phyloP scores from a whole-genome alignment of 2,797 vertebrate genomes.

The Hippocampus kuda region DNA sequence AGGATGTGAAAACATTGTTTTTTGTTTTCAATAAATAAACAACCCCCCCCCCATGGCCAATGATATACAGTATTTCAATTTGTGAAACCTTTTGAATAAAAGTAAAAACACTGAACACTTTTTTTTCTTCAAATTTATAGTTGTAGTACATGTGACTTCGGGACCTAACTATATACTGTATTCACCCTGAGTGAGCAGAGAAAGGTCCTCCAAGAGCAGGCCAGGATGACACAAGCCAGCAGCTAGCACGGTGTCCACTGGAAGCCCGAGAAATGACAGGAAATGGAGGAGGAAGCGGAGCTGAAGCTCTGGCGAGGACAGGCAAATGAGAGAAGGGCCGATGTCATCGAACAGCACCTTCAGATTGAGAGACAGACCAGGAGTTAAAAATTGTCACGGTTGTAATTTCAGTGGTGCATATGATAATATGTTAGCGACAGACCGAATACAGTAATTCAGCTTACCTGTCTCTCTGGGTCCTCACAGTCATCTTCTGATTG shows the following conservation, averaged over 20 bases:
- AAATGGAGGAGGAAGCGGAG: conserved; percentile 72
- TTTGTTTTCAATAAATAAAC: too few relatives aligned
- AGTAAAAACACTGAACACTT: too few relatives aligned
- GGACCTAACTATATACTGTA: neutral
- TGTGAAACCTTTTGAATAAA: too few relatives aligned
- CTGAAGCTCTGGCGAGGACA: conserved; percentile 68
- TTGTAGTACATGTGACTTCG: too few relatives aligned
- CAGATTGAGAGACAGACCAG: neutral
- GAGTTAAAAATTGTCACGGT: neutral
- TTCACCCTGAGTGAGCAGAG: conserved; percentile 67
- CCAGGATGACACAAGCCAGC: conserved; percentile 58
- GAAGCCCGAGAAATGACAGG: conserved; percentile 84
- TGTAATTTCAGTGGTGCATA: neutral
- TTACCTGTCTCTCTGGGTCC: conserved; percentile 92
- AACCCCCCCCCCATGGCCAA: too few relatives aligned
- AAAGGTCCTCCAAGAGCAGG: conserved; percentile 74
- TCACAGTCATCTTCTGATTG: conserved; percentile 91
- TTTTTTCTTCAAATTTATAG: too few relatives aligned
- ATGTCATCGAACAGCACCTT: conserved; percentile 95
- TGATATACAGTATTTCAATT: too few relatives aligned
- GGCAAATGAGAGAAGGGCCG: conserved; percentile 76
- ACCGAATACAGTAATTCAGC: neutral
- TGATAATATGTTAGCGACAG: neutral
- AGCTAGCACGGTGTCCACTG: conserved; percentile 56
- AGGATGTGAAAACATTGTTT: too few relatives aligned